Evolutionary conservation across 2,888 invertebrate genomes (phyloP).

Genomic region (Lamellibrachia satsuma): DNA sequence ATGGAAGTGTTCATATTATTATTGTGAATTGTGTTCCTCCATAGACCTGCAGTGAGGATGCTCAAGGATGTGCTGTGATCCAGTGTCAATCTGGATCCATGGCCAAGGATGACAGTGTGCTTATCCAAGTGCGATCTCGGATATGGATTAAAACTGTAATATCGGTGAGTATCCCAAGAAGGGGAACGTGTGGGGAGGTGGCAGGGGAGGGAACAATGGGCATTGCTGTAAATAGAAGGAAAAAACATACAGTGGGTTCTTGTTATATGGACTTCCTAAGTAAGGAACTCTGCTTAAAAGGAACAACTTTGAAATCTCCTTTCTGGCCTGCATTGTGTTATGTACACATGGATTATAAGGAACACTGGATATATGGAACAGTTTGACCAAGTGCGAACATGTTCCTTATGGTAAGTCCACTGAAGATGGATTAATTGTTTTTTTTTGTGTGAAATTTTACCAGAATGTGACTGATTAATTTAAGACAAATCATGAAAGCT

Average conservation of each 20-base stretch:
- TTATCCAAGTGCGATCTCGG: conserved; percentile 48
- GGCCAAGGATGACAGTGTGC: conserved; percentile 43
- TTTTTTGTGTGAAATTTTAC: no score
- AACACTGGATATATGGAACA: no score
- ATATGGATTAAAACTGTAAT: conserved; percentile 52
- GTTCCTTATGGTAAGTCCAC: no score
- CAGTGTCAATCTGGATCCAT: conserved; percentile 45
- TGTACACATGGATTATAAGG: no score
- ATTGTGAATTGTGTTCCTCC: conserved; percentile 42
- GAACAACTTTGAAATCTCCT: not conserved
- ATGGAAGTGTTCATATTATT: no score
- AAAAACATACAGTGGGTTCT: not conserved
- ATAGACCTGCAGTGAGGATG: conserved; percentile 20
- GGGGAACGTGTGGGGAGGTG: not conserved
- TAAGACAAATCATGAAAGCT: not conserved
- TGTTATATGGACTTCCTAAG: no score
- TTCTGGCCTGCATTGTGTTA: no score
- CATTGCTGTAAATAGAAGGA: not conserved
- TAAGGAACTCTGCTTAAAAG: not conserved
- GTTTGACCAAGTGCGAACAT: no score
- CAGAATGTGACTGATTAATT: no score
- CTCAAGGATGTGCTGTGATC: conserved; percentile 49
- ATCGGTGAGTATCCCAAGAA: conserved; percentile 43
- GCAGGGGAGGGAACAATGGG: not conserved
- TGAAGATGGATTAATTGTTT: no score